Evolutionary conservation across 2,888 invertebrate species (phyloP).

Genomic region (Thymelicus lineola): DNA sequence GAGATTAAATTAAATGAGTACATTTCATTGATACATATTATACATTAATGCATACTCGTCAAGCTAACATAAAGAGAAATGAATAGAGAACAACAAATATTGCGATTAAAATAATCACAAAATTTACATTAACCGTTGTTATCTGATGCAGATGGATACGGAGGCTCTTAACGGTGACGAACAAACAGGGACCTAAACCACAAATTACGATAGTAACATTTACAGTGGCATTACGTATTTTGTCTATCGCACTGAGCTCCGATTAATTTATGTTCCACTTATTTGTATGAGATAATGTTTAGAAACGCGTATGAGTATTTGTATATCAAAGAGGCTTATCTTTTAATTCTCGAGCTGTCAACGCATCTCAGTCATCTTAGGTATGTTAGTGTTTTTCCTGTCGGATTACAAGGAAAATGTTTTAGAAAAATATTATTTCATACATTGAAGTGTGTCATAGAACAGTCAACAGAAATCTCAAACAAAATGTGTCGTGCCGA

Average conservation of each 20-base stretch:
- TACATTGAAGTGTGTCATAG: too few relatives aligned
- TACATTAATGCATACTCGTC: too few relatives aligned
- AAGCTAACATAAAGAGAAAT: background rate
- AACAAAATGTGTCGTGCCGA: too few relatives aligned
- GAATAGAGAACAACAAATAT: conserved; percentile 10
- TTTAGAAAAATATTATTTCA: background rate
- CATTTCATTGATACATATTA: too few relatives aligned
- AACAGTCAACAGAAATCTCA: too few relatives aligned
- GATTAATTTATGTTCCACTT: conserved; percentile 79
- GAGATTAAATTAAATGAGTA: too few relatives aligned
- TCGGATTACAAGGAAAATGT: conserved; percentile 34
- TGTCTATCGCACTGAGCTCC: conserved; percentile 75
- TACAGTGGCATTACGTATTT: conserved; percentile 73
- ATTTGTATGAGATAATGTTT: conserved; percentile 78
- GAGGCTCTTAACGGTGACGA: conserved; percentile 66
- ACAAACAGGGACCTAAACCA: conserved; percentile 64
- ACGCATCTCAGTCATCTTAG: conserved; percentile 46
- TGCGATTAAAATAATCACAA: conserved; percentile 32
- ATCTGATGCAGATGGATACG: conserved; percentile 53
- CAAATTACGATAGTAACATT: conserved; percentile 71
- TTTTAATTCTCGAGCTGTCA: conserved; percentile 84
- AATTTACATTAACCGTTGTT: conserved; percentile 28
- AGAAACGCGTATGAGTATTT: conserved; percentile 69
- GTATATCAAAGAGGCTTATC: conserved; percentile 77
- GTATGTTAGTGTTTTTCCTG: conserved; percentile 13